Base-by-base conservation (phyloP, 1,140 invertebrate species). In the Sesamia nonagrioides region DNA sequence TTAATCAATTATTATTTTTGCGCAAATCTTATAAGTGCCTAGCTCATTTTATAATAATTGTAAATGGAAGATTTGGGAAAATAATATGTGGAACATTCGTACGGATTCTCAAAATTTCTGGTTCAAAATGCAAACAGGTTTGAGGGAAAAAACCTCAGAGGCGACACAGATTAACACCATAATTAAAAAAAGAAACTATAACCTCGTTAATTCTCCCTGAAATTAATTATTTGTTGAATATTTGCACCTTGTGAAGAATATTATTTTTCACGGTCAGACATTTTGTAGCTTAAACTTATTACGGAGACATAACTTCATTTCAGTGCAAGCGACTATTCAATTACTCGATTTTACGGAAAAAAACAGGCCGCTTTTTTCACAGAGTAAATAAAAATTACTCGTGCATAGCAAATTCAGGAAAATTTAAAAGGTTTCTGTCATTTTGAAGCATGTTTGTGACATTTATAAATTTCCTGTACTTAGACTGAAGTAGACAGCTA, bases 361-460 rank as follows among this genome's bases (percentile, higher is more conserved):
- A 37, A 40, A 61, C 35, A 61, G 17, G 35, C 35, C 42, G 18
- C 37, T 42, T 63, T 63, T 42, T 18, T 18, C 52, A 40, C 6
- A 42, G 42, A 63, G n/a, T 40, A 40, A 9, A 63, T 63, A 18
- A 63, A 63, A 63, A 63, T 40, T 42, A 63, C 37, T 63, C 60
- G 17, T 63, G 60, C 60, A 63, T 63, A n/a, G n/a, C n/a, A 63
- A 63, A 63, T 37, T 63, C n/a, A 40, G 17, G 35, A 61, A 61
- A 33, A 3, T 27, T 58, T 58, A 13, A 33, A 58, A 58, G 27
- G 27, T 58, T 58, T 33, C 56, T 27, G 56, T 33, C 21, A 58
- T 13, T 58, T 33, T 58, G 9, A 58, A 58, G 56, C 56, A n/a
- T 58, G 56, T 33, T 58, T 27, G 33, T 58, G 56, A 58, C 56